Base-by-base conservation (phyloP, 2,113 vertebrate genomes). In the Ceyx margarethae region DNA sequence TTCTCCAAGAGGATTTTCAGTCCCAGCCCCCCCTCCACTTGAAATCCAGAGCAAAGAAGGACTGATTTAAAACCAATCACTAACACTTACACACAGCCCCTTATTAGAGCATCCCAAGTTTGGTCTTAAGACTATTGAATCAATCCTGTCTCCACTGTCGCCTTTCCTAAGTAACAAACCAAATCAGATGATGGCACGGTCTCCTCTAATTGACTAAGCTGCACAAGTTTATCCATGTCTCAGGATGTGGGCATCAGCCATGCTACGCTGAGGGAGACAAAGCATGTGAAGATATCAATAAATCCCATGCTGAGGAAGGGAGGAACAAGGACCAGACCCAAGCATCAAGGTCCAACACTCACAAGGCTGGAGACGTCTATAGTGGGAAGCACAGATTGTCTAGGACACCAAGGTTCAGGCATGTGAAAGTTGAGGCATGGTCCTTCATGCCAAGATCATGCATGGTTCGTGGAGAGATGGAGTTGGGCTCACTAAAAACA, bases 31-130 rank as follows among this genome's bases (percentile, higher is more conserved):
- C 80, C 86, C 86, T 56, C 83, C 73, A 67, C 1, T 7, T 15
- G 91, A 95, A 95, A 95, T 88, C 71, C 84, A 95, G 87, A 89
- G 85, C 0, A 4, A 94, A 89, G 77, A 91, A 76, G 87, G 91
- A 91, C 95, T 96, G 94, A 97, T 97, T 96, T 95, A 95, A 96
- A 95, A 95, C 87, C 93, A 95, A 97, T 96, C 90, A 78, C 94
- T 96, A 94, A 51, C 90, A 93, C 95, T 96, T 95, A 95, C 57
- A 54, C 64, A 37, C 79, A 89, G 37, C 35, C 72, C 82, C 74
- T 95, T 54, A 31, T 87, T 92, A 7, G 11, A 92, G 75, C 85
- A 86, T 81, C 95, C 92, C 74, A 50, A 92, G 91, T 92, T 84
- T 92, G 46, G 2, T 90, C 91, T 91, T 45, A 83, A 83, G 88